Conservation (phyloP, 2,113 vertebrate genomes). For the Mobula birostris region DNA sequence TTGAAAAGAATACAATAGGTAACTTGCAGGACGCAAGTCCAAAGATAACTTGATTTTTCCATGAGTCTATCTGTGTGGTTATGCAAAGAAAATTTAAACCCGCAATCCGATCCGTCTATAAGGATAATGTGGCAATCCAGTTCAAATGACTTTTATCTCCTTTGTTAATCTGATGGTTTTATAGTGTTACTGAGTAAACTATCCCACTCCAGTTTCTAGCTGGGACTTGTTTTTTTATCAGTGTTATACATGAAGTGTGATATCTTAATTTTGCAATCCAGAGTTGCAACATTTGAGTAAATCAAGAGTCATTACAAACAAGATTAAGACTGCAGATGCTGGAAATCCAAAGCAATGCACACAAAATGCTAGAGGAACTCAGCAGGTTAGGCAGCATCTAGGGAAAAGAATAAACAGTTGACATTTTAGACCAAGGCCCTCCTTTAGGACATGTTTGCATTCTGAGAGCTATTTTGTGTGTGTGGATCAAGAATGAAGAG, state of each 20-base stretch:
- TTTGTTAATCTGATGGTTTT: not conserved
- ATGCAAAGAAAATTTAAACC: not conserved
- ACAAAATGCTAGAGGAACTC: too few relatives aligned
- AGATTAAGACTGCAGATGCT: too few relatives aligned
- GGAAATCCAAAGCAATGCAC: too few relatives aligned
- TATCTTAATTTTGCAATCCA: not conserved
- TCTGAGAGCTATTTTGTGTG: too few relatives aligned
- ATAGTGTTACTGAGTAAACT: not conserved
- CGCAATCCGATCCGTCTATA: not conserved
- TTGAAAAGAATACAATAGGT: not conserved
- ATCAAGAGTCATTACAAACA: too few relatives aligned
- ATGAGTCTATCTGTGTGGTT: not conserved
- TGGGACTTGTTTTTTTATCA: not conserved
- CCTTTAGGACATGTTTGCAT: too few relatives aligned
- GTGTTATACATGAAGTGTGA: not conserved
- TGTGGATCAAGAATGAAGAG: too few relatives aligned
- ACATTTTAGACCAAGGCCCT: too few relatives aligned
- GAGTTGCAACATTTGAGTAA: too few relatives aligned
- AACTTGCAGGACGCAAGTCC: not conserved
- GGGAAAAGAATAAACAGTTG: too few relatives aligned
- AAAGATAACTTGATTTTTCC: not conserved
- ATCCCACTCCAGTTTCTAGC: not conserved
- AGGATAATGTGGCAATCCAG: not conserved
- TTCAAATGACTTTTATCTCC: not conserved
- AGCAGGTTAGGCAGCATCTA: too few relatives aligned